Percentiles rank a stretch among this genome's conserved stretches.
Conservation (phyloP, 1,140 invertebrate genomes). For the Gryllus bimaculatus region DNA sequence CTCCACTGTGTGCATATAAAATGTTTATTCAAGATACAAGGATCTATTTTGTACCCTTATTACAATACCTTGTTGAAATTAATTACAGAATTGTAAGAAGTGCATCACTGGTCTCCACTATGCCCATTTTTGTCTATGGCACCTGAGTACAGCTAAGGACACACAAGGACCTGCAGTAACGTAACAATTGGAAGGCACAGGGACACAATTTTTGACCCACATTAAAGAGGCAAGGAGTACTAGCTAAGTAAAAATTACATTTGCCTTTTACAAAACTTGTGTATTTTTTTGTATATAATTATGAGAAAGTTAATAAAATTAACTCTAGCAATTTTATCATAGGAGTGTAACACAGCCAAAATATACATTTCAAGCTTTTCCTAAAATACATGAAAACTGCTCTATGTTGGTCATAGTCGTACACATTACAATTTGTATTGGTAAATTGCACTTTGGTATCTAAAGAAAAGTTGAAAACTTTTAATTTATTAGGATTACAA, state of each 20-base stretch:
- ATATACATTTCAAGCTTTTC: background rate
- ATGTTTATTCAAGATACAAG: too few relatives aligned
- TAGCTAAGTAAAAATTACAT: background rate
- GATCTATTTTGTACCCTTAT: too few relatives aligned
- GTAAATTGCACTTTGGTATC: conserved; percentile 1
- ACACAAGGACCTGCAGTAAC: too few relatives aligned
- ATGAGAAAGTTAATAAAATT: background rate
- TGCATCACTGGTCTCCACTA: too few relatives aligned
- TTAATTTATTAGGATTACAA: background rate
- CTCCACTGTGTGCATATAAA: too few relatives aligned
- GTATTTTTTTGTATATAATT: background rate
- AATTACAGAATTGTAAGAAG: too few relatives aligned
- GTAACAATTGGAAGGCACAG: too few relatives aligned
- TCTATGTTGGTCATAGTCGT: background rate
- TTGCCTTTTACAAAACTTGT: background rate
- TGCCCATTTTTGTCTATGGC: too few relatives aligned
- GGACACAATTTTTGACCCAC: too few relatives aligned
- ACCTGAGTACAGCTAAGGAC: too few relatives aligned
- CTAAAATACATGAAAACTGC: background rate
- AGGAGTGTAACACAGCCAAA: background rate
- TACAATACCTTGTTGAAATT: too few relatives aligned
- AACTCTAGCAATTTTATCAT: background rate
- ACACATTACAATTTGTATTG: background rate
- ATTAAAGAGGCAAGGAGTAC: too few relatives aligned
- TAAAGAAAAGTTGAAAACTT: background rate